Base-by-base conservation (phyloP, 2,113 vertebrate species). In the Sorex fumeus region DNA sequence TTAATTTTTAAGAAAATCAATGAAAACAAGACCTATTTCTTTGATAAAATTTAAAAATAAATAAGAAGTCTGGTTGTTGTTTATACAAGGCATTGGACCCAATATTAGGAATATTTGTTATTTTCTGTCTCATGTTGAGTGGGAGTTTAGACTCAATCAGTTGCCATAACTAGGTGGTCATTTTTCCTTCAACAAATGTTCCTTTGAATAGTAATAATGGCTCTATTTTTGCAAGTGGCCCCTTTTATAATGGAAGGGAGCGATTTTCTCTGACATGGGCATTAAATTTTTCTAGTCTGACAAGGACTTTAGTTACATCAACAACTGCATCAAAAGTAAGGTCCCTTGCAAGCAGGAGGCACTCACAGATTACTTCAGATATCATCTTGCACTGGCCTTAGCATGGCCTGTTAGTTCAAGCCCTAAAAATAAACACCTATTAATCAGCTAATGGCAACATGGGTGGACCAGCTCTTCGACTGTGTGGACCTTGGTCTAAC, bases 391-490 rank as follows among this genome's bases (percentile, higher is more conserved):
- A 77, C 91, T 98, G 97, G 97, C 97, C 97, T 98, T 96, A 95
- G 92, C 82, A 97, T 96, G 96, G 96, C 97, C 97, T 97, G 94
- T 98, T 97, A 96, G 97, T 98, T 98, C 95, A 97, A 98, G 96
- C 96, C 97, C 97, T 98, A 98, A 98, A 98, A 98, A 98, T 98
- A 99, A 98, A 98, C 98, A 98, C 87, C 95, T 96, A 93, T 98
- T 98, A 98, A 98, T 98, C 98, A 98, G 95, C 96, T 97, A 97
- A 97, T 96, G 97, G 97, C 97, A 98, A 88, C 96, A 90, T 88
- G 97, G 91, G 90, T 97, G 97, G 97, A 98, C 97, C 96, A 95
- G 87, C 88, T 95, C 95, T 98, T 97, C 8, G 90, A 96, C 96
- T 95, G 95, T 95, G 95, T 95, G 95, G 94, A 97, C 97, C 96